Conservation (phyloP, 2,888 invertebrate species). For the Ophion obscuratus region DNA sequence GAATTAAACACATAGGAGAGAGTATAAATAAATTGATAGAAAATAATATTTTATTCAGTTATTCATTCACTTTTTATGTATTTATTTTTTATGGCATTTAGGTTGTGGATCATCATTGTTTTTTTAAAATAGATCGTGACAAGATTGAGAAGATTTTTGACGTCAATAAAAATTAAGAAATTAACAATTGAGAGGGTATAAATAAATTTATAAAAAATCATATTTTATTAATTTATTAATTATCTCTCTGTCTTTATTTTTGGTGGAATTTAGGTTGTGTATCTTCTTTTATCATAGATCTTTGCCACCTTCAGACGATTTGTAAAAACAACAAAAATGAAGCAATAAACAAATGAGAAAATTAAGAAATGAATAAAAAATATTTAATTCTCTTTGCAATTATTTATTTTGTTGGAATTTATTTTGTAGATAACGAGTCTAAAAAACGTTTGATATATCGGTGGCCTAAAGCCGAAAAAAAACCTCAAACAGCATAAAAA, state of each 20-base stretch:
- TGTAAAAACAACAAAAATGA: no score
- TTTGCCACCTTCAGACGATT: no score
- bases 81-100: no score
- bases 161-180: neutral
- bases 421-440: no score
- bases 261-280: neutral
- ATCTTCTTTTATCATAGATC: neutral
- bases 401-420: no score
- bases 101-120: no score
- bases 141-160: neutral
- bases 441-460: no score
- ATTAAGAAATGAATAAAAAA: neutral
- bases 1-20: no score
- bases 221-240: neutral
- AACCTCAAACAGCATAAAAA: neutral
- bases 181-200: neutral
- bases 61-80: no score
- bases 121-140: neutral
- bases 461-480: neutral
- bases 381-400: no score
- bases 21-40: no score
- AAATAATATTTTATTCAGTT: no score
- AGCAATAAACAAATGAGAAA: neutral
- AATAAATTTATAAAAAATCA: neutral
- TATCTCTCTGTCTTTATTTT: neutral